phyloP scores from a whole-genome alignment of 2,113 vertebrate genomes.

The Entelurus aequoreus region DNA sequence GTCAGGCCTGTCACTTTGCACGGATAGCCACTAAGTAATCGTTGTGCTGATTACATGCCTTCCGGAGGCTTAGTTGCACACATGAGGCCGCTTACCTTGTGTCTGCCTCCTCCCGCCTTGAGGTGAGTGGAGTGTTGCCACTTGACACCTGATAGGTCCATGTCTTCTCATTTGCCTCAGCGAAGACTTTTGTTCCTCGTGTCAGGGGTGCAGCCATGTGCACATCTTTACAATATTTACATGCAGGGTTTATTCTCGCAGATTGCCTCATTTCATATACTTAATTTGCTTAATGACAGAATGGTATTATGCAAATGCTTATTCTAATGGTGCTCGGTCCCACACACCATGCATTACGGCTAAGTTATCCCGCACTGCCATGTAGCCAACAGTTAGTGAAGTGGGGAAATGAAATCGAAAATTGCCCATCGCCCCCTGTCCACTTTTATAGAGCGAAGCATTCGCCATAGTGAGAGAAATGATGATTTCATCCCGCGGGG shows the following conservation, averaged over 20 bases:
- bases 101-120: slow-evolving; percentile 16
- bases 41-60: slow-evolving; percentile 42
- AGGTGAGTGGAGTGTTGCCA: slow-evolving; percentile 31
- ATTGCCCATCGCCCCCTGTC: slow-evolving; percentile 51
- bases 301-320: slow-evolving; percentile 63
- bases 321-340: slow-evolving; percentile 60
- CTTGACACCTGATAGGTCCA: slow-evolving; percentile 29
- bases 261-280: slow-evolving; percentile 64
- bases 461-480: slow-evolving; percentile 44
- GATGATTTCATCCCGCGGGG: slow-evolving; percentile 43
- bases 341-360: slow-evolving; percentile 54
- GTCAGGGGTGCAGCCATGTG: slow-evolving; percentile 56
- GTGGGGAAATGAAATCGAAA: slow-evolving; percentile 62
- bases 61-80: slow-evolving; percentile 17
- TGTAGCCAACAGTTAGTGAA: slow-evolving; percentile 69
- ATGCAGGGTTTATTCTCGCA: slow-evolving; percentile 50
- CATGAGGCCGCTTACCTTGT: slow-evolving; percentile 33
- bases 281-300: slow-evolving; percentile 59
- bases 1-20: slow-evolving; percentile 54
- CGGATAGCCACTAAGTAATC: slow-evolving; percentile 48
- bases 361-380: slow-evolving; percentile 50
- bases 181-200: slow-evolving; percentile 41
- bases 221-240: slow-evolving; percentile 60
- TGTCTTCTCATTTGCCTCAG: slow-evolving; percentile 36
- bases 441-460: slow-evolving; percentile 46